Conservation (phyloP, 2,888 invertebrate genomes). For the Dicycla oo region DNA sequence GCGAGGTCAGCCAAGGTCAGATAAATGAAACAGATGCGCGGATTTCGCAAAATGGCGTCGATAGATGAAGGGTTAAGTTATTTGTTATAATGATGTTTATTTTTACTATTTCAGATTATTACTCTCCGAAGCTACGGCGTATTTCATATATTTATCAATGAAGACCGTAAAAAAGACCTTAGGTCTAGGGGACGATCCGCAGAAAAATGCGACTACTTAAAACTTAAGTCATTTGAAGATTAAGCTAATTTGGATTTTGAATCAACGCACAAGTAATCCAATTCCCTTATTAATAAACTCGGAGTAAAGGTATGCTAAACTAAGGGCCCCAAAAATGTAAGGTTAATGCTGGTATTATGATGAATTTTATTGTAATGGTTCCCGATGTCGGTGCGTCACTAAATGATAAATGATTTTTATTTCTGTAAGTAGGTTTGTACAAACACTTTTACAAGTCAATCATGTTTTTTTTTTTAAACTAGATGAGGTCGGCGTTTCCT, state of each 20-base stretch:
- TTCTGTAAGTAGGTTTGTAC: too few species aligned
- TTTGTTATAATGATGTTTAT: not conserved
- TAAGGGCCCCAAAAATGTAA: not conserved
- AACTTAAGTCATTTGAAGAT: conserved; percentile 13
- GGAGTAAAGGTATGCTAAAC: not conserved
- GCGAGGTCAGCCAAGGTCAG: too few species aligned
- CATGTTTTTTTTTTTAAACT: too few species aligned
- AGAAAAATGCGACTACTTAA: not conserved
- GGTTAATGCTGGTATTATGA: not conserved
- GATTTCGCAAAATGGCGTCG: too few species aligned
- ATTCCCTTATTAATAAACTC: not conserved
- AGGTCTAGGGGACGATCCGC: not conserved
- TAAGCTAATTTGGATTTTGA: not conserved
- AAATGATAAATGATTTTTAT: too few species aligned
- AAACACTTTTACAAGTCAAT: too few species aligned
- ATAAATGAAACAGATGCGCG: too few species aligned
- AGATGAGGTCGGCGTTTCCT: too few species aligned
- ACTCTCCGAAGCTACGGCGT: not conserved
- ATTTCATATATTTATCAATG: not conserved
- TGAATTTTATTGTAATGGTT: not conserved
- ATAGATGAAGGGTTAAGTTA: too few species aligned
- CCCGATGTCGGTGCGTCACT: too few species aligned
- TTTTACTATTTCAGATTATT: conserved; percentile 12
- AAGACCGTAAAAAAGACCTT: not conserved
- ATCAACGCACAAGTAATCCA: too few species aligned